Percentiles rank a stretch among this genome's conserved stretches.
Evolutionary conservation across 92 coral and sea anemone genomes (phyloP).

Genomic region (Palythoa heliodiscus): DNA sequence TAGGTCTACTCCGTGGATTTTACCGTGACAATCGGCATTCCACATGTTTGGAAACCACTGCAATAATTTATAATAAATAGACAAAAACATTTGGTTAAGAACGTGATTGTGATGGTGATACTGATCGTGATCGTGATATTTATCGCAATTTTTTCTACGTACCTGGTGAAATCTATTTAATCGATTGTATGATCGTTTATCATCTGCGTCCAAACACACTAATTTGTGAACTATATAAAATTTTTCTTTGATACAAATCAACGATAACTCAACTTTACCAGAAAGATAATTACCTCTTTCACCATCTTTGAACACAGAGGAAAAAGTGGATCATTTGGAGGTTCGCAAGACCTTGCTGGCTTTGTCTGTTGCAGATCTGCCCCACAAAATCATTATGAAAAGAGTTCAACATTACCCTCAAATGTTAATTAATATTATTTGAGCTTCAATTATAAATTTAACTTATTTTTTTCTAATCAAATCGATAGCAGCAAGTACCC

Average conservation of each 20-base stretch:
- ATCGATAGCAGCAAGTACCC: too few species aligned
- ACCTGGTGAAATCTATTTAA: too few species aligned
- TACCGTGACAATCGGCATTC: slow-evolving; percentile 42
- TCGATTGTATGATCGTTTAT: too few species aligned
- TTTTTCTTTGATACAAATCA: too few species aligned
- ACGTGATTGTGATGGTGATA: too few species aligned
- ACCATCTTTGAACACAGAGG: slow-evolving; percentile 42
- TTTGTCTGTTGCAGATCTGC: slow-evolving; percentile 5
- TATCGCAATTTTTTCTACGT: too few species aligned
- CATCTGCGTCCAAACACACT: background rate
- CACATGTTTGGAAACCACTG: slow-evolving; percentile 47
- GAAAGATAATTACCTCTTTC: slow-evolving; percentile 15
- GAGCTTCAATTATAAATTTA: too few species aligned
- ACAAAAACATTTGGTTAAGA: too few species aligned
- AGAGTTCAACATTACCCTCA: background rate
- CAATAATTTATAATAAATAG: background rate
- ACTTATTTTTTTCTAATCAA: too few species aligned
- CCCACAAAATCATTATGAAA: background rate
- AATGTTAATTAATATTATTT: too few species aligned
- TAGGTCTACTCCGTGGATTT: slow-evolving; percentile 37
- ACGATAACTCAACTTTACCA: too few species aligned
- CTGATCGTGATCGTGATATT: too few species aligned
- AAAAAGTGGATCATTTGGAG: slow-evolving; percentile 27
- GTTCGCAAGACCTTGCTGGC: slow-evolving; percentile 17
- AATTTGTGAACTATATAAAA: background rate